A percentile compares a stretch with the other conserved stretches of the same genome.
Evolutionary conservation across 2,888 invertebrate genomes (phyloP).

Genomic region (Chymomyza fuscimana): DNA sequence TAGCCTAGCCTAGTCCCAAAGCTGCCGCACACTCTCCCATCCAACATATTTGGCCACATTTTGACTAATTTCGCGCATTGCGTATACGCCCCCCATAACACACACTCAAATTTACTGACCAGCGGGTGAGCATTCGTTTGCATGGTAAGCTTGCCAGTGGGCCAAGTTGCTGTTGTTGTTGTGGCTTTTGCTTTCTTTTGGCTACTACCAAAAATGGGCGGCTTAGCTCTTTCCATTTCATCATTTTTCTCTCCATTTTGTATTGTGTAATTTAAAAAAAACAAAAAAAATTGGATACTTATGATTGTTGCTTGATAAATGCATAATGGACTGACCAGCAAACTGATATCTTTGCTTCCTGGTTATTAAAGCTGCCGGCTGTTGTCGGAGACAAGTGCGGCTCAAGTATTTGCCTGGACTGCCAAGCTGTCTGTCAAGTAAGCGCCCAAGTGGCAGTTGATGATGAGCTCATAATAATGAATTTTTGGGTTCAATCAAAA

Average conservation of each 20-base stretch:
- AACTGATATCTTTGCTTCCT: background rate
- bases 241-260: slow-evolving; percentile 16
- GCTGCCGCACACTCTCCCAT: background rate
- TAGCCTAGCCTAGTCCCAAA: background rate
- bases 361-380: background rate
- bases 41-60: background rate
- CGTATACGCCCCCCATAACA: slow-evolving; percentile 34
- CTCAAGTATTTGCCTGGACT: background rate
- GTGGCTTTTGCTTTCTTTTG: background rate
- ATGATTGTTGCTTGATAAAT: slow-evolving; percentile 63
- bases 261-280: slow-evolving; percentile 50
- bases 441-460: background rate
- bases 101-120: background rate
- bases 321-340: slow-evolving; percentile 23
- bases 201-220: background rate
- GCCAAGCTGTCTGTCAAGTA: background rate
- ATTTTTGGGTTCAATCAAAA: slow-evolving; percentile 10
- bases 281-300: slow-evolving; percentile 40
- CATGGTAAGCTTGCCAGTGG: background rate
- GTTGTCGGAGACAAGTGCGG: background rate
- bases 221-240: background rate
- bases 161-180: background rate
- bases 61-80: slow-evolving; percentile 35
- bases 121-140: background rate
- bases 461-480: background rate